Evolutionary conservation across 1,140 invertebrate species (phyloP).

Genomic region (Acyrthosiphon pisum): DNA sequence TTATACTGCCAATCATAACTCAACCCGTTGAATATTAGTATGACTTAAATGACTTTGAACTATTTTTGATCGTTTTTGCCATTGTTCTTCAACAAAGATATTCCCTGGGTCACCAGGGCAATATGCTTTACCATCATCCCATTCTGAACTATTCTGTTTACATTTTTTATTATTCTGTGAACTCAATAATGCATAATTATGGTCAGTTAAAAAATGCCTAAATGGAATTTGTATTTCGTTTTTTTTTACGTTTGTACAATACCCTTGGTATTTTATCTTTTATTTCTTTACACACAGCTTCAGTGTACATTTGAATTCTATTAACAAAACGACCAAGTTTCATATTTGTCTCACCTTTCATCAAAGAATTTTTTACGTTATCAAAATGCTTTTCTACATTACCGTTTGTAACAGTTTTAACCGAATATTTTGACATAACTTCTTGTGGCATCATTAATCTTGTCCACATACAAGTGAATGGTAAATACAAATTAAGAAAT

Average conservation of each 20-base stretch:
- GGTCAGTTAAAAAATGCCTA: too few species aligned
- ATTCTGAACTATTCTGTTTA: too few species aligned
- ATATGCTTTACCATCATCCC: too few species aligned
- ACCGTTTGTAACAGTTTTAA: neutral
- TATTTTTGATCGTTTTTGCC: neutral
- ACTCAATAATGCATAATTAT: too few species aligned
- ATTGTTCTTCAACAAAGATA: neutral
- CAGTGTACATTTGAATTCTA: neutral
- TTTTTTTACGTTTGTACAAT: conserved; percentile 2
- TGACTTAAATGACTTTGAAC: neutral
- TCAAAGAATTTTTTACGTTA: neutral
- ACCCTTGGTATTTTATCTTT: neutral
- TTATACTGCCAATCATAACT: neutral
- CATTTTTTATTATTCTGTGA: too few species aligned
- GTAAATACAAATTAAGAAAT: neutral
- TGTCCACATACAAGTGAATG: neutral
- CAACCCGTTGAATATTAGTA: neutral
- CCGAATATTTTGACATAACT: neutral
- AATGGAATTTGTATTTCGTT: neutral
- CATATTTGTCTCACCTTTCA: neutral
- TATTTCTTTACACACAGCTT: neutral
- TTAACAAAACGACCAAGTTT: neutral
- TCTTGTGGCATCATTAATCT: neutral
- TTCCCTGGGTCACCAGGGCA: too few species aligned
- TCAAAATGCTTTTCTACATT: neutral